A percentile compares a stretch with the other conserved stretches of the same genome.
Conservation (phyloP, 1,140 invertebrate species). For the Bombus consobrinus region DNA sequence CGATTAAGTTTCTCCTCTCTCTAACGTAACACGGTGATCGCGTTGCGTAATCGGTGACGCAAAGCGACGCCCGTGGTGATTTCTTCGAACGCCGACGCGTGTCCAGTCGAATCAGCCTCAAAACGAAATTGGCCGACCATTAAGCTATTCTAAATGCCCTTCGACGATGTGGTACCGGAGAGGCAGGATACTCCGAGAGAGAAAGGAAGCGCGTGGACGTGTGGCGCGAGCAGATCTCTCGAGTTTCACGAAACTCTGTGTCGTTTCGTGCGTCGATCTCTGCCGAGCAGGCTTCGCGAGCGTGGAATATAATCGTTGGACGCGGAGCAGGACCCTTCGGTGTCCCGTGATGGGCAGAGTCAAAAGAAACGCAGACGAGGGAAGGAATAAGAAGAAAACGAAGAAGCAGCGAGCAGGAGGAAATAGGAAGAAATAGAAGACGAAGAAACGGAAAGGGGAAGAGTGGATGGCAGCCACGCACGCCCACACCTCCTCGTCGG, state of each 20-base stretch:
- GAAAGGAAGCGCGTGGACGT: not conserved
- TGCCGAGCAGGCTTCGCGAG: not conserved
- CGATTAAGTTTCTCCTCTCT: constrained; percentile 42
- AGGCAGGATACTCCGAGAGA: not conserved
- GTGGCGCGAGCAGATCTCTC: not conserved
- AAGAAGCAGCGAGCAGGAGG: not conserved
- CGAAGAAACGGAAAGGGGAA: not conserved
- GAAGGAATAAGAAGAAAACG: not conserved
- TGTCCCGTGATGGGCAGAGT: too few relatives aligned
- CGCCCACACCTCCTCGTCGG: constrained; percentile 71
- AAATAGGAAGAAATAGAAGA: constrained; percentile 17
- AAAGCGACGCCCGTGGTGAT: constrained; percentile 18
- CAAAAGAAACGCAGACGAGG: not conserved
- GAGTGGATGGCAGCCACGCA: constrained; percentile 57
- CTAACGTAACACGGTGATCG: constrained; percentile 39
- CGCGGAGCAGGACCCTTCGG: too few relatives aligned
- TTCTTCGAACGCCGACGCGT: constrained; percentile 26
- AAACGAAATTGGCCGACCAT: constrained; percentile 18
- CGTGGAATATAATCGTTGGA: not conserved
- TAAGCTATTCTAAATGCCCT: constrained; percentile 24
- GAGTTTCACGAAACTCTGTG: constrained; percentile 27
- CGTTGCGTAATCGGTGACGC: constrained; percentile 41
- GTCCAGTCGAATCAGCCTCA: constrained; percentile 31
- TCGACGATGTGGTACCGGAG: not conserved
- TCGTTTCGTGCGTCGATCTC: constrained; percentile 1